Evolutionary conservation across 2,888 invertebrate genomes (phyloP), one percentile per base, ranked within the genome.

Genomic region (Agonopterix heracliana): DNA sequence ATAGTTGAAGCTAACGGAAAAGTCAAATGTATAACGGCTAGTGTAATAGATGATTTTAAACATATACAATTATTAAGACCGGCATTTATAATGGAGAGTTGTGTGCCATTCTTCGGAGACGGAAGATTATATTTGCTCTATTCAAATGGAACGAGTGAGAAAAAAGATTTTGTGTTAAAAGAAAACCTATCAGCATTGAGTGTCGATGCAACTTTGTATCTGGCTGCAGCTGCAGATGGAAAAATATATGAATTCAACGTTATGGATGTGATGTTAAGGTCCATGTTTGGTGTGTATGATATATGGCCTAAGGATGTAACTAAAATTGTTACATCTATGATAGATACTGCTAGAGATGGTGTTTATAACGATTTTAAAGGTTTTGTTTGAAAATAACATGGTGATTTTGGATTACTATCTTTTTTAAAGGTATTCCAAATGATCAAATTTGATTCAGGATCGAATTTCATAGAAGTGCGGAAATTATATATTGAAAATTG

Each of bases 221-320:
- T 83, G 9, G 75, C 81, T 1, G 73, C 73, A 1, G 81, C 83
- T 1, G 41, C 77, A 2, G 58, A 83, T 54, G 82, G 83, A 0
- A 81, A 75, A 48, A 77, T 83, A 49, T 83, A 78, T 48, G 83
- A 83, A 45, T 80, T 77, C 52, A 81, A 83, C 61, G 71, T 83
- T 0, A 77, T 82, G 75, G 82, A 82, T 14, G 64, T 74, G 0
- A 44, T 82, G 5, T 46, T 80, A 1, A 68, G 71, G 12, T 78
- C 81, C 1, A 77, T 82, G 38, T 38, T 38, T 3, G 38, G 38
- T 10, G 9, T 38, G 38, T 46, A 60, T 0, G 50, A 59, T 0
- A 58, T 63, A 1, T 69, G 66, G 64, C 69, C 75, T 0, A 64
- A 52, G 9, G 75, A 78, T 58, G 55, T 81, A 0, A 70, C 66